Conservation (phyloP, 2,113 vertebrate genomes). For the Paracanthobrama guichenoti region DNA sequence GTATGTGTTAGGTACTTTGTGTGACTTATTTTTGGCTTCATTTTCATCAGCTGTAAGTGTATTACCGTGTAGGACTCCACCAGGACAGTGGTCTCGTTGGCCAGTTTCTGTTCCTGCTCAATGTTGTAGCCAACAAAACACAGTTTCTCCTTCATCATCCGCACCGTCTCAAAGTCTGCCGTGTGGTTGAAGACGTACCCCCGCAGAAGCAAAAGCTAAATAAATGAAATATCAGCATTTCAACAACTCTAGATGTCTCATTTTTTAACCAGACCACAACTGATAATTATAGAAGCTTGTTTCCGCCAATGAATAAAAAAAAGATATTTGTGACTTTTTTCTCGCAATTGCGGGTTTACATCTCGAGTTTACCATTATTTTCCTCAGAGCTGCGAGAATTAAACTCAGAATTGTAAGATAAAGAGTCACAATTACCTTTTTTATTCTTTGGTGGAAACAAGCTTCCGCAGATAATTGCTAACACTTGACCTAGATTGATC, state of each 20-base stretch:
- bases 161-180: conserved; percentile 96
- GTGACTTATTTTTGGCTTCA: not conserved
- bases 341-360: too few relatives aligned
- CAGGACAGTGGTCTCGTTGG: conserved; percentile 91
- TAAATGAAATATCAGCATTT: not conserved
- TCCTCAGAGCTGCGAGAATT: too few relatives aligned
- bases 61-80: conserved; percentile 89
- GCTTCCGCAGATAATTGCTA: not conserved
- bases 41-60: not conserved
- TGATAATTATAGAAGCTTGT: not conserved
- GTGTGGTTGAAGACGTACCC: conserved; percentile 98
- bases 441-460: too few relatives aligned
- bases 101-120: conserved; percentile 94
- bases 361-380: too few relatives aligned
- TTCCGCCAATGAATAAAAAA: too few relatives aligned
- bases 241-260: too few relatives aligned
- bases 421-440: too few relatives aligned
- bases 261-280: not conserved
- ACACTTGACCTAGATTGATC: not conserved
- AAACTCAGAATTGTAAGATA: too few relatives aligned
- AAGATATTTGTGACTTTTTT: too few relatives aligned
- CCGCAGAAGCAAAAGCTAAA: conserved; percentile 85
- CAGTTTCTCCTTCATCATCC: conserved; percentile 95
- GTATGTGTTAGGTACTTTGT: too few relatives aligned
- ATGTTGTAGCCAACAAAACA: conserved; percentile 98